A percentile compares a stretch with the other conserved stretches of the same genome.
These are phyloP conservation scores for Danaus melanippus DNA, from an alignment of 1,140 invertebrate species.

Conservation along the genomic window DNA sequence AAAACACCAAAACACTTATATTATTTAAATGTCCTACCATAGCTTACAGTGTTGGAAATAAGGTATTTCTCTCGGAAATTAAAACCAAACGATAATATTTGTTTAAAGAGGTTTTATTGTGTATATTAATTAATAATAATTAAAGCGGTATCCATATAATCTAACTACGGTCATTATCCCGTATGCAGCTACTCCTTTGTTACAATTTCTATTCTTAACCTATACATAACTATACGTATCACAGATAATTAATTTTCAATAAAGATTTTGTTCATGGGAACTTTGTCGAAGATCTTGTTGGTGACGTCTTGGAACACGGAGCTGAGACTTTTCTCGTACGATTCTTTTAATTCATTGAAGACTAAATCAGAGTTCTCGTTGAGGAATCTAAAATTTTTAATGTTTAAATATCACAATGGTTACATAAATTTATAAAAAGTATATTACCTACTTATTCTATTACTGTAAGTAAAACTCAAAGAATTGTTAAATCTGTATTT, in stretches of 20 bases:
- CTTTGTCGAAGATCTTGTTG: constrained; percentile 76
- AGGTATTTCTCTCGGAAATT: neutral
- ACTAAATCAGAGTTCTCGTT: constrained; percentile 78
- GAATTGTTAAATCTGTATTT: too few relatives aligned
- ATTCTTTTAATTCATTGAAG: constrained; percentile 76
- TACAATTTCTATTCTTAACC: constrained; percentile 12
- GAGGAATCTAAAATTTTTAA: constrained; percentile 67
- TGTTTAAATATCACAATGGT: neutral
- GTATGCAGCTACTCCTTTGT: constrained; percentile 9
- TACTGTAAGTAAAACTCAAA: too few relatives aligned
- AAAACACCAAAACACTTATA: constrained; percentile 5
- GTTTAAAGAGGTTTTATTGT: constrained; percentile 2
- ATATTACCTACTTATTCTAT: too few relatives aligned
- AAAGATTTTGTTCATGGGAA: constrained; percentile 77
- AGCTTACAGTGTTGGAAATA: too few relatives aligned
- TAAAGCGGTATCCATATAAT: constrained; percentile 36
- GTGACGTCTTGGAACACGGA: constrained; percentile 75
- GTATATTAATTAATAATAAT: constrained; percentile 18
- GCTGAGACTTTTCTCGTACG: constrained; percentile 76
- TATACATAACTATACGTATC: constrained; percentile 20
- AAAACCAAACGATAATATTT: constrained; percentile 8
- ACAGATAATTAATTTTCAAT: constrained; percentile 49
- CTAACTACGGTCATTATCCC: too few relatives aligned
- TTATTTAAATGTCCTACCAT: constrained; percentile 7
- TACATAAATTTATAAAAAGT: neutral